phyloP scores from a whole-genome alignment of 2,113 vertebrate species.

The Strix aluco region DNA sequence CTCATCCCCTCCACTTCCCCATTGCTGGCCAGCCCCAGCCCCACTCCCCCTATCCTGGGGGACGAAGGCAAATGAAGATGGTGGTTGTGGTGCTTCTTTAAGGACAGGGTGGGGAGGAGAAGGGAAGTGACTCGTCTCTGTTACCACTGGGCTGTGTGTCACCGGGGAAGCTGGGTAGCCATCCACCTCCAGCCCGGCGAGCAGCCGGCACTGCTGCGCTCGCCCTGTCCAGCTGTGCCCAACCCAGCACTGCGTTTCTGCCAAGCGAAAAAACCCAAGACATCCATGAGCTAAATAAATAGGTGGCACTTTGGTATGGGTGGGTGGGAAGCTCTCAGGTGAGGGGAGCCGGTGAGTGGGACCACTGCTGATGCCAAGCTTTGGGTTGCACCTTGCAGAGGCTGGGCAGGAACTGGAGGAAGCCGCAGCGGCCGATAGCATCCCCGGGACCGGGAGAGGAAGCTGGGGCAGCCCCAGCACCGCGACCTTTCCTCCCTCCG shows the following conservation, averaged over 20 bases:
- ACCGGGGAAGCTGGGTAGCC: background rate
- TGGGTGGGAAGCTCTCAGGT: accelerated
- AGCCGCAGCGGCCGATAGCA: accelerated
- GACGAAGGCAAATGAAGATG: background rate
- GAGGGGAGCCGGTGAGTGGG: accelerated
- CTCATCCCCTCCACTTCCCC: background rate
- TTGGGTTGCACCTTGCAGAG: background rate
- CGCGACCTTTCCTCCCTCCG: background rate
- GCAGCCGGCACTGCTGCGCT: background rate
- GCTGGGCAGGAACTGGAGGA: background rate
- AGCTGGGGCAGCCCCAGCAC: background rate
- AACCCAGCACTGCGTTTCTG: accelerated
- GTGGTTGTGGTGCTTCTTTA: background rate
- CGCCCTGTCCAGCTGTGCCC: background rate
- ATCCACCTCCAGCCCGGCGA: background rate
- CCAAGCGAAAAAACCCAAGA: background rate
- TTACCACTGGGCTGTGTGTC: constrained; percentile 17
- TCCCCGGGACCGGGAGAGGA: background rate
- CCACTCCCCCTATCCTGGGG: background rate
- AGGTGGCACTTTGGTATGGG: accelerated
- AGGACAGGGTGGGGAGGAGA: background rate
- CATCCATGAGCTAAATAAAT: accelerated
- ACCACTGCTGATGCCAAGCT: accelerated
- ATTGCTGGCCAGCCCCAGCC: background rate
- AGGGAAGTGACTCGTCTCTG: constrained; percentile 23